These are phyloP conservation scores for Odontesthes bonariensis DNA, from an alignment of 2,113 vertebrate species.

Conservation along the genomic window DNA sequence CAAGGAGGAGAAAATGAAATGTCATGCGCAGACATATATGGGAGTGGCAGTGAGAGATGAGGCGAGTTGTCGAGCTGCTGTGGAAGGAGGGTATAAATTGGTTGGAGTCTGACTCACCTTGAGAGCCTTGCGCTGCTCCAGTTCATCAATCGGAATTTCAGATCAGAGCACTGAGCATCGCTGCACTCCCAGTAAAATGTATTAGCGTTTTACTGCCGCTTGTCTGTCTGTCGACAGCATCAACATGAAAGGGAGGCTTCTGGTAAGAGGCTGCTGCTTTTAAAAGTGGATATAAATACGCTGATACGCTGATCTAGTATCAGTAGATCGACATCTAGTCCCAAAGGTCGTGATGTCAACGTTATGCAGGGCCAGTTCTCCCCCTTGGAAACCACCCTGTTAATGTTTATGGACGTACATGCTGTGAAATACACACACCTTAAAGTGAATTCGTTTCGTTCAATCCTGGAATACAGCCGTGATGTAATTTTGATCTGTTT, in stretches of 20 bases:
- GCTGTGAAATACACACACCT: slow-evolving; percentile 15
- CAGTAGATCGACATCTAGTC: slow-evolving; percentile 29
- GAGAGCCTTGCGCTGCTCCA: slow-evolving; percentile 60
- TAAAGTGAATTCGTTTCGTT: no score
- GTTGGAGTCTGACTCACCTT: slow-evolving; percentile 72
- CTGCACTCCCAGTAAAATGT: slow-evolving; percentile 66
- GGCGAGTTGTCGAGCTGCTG: slow-evolving; percentile 49
- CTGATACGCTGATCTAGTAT: slow-evolving; percentile 38
- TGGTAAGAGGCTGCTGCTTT: slow-evolving; percentile 53
- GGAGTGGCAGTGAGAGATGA: slow-evolving; percentile 68
- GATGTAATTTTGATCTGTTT: slow-evolving; percentile 17
- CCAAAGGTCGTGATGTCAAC: slow-evolving; percentile 60
- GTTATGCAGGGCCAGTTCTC: slow-evolving; percentile 39
- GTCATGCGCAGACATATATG: slow-evolving; percentile 41
- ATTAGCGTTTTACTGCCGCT: slow-evolving; percentile 72
- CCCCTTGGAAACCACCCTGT: slow-evolving; percentile 34
- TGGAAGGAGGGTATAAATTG: slow-evolving; percentile 59
- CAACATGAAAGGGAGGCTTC: slow-evolving; percentile 69
- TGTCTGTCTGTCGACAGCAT: slow-evolving; percentile 60
- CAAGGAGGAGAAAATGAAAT: slow-evolving; percentile 58
- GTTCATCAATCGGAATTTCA: slow-evolving; percentile 79
- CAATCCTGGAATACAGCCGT: background rate
- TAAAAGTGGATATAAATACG: slow-evolving; percentile 61
- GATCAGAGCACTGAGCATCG: slow-evolving; percentile 67
- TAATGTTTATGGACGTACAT: slow-evolving; percentile 53